Base-by-base conservation (phyloP, 2,113 vertebrate genomes). In the Apus apus region DNA sequence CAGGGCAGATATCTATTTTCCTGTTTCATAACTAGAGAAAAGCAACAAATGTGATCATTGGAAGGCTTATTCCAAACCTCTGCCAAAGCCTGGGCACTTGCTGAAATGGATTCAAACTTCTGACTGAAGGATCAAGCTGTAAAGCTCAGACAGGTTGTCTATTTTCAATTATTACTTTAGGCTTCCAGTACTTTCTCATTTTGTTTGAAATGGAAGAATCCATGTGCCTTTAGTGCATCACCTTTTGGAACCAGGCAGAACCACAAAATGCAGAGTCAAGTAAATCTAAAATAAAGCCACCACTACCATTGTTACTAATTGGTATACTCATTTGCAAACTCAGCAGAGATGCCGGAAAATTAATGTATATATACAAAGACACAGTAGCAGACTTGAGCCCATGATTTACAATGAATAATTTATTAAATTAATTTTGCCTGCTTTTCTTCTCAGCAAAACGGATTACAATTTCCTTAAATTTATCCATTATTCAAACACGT, bases 381-480 rank as follows among this genome's bases (percentile, higher is more conserved):
- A 68, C 43, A 75, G 64, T 66, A 84, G 70, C 74, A 83, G 46
- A 86, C 83, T 64, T 83, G 27, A 93, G 74, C 64, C 36, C 92
- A 86, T 93, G 90, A 95, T 95, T 97, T 91, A 91, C 60, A 82
- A 89, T 86, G 93, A 96, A 96, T 97, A 95, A 97, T 84, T 96
- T 86, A 97, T 94, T 96, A 91, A 94, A 82, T 95, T 96, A 96
- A 95, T 96, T 96, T 95, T 91, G 80, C 54, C 34, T 89, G 76
- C 85, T 95, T 93, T 96, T 95, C 56, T 93, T 89, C 87, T 89
- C 58, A 85, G 89, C 48, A 94, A 86, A 96, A 76, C 57, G 93
- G 54, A 94, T 94, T 87, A 78, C 67, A 70, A 73, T 92, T 94
- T 95, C 87, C 93, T 92, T 79, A 75, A 66, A 95, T 90, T 64